Conservation (phyloP, 2,888 invertebrate genomes). For the Caenorhabditis sp. region DNA sequence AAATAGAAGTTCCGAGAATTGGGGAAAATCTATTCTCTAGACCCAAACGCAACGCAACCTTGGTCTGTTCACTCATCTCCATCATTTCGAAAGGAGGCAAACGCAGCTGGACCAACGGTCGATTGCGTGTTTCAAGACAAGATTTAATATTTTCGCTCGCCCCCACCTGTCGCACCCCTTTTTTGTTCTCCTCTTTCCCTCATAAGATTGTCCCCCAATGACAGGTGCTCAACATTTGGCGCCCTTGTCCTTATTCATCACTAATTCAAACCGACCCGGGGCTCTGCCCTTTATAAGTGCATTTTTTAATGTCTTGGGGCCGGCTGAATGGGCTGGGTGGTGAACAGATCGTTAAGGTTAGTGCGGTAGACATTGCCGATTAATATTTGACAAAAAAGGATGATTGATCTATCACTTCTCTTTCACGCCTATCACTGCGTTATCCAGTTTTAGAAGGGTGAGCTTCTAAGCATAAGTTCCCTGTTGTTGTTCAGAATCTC, state of each 20-base stretch:
- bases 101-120: too few relatives aligned
- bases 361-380: too few relatives aligned
- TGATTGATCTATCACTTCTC: background rate
- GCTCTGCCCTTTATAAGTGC: constrained; percentile 9
- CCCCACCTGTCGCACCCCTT: constrained; percentile 18
- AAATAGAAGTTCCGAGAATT: too few relatives aligned
- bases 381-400: background rate
- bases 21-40: too few relatives aligned
- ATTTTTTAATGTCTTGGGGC: background rate
- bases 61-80: too few relatives aligned
- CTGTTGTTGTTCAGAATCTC: too few relatives aligned
- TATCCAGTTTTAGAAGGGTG: too few relatives aligned
- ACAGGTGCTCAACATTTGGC: constrained; percentile 35
- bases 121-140: constrained; percentile 52
- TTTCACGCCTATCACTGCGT: background rate
- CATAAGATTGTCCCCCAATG: too few relatives aligned
- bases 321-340: background rate
- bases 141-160: constrained; percentile 14
- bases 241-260: background rate
- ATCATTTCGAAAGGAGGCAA: too few relatives aligned
- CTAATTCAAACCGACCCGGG: background rate
- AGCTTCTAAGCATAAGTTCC: too few relatives aligned
- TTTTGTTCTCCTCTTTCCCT: background rate
- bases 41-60: too few relatives aligned
- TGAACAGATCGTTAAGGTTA: too few relatives aligned